Percentiles rank a stretch among this genome's conserved stretches.
Evolutionary conservation across 2,113 vertebrate species (phyloP).

Genomic region (Oryzias woworae): DNA sequence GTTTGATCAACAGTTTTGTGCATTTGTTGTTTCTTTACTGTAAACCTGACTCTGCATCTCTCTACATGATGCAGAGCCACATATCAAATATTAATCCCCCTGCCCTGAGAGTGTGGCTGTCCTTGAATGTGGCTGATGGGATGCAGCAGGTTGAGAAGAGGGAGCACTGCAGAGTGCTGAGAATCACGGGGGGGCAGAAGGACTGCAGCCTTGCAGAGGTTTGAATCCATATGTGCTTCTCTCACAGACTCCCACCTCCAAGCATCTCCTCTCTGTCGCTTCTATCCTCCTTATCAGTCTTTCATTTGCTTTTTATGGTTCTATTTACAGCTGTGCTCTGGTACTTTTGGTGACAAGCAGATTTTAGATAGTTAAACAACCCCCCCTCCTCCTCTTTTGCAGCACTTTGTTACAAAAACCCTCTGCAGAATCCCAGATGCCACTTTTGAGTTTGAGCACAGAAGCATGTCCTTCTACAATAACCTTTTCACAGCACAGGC

Average conservation of each 20-base stretch:
- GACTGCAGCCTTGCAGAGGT: constrained; percentile 25
- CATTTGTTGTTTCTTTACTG: constrained; percentile 20
- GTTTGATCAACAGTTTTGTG: neutral
- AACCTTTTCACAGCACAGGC: constrained; percentile 46
- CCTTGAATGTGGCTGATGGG: constrained; percentile 63
- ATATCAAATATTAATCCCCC: constrained; percentile 76
- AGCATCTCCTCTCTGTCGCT: neutral
- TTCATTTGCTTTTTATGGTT: neutral
- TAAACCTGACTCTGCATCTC: constrained; percentile 48
- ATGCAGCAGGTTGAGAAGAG: constrained; percentile 50
- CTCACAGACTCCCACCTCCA: neutral
- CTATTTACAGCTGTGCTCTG: neutral
- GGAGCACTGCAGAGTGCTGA: constrained; percentile 45
- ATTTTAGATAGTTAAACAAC: neutral
- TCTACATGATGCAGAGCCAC: constrained; percentile 56
- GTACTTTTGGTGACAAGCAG: neutral
- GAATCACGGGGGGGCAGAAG: constrained; percentile 23
- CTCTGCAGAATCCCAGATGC: too few relatives aligned
- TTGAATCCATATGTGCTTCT: constrained; percentile 25
- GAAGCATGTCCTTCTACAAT: neutral
- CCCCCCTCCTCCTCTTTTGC: neutral
- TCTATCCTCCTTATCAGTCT: too few relatives aligned
- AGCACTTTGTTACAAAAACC: constrained; percentile 11
- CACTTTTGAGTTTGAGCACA: too few relatives aligned
- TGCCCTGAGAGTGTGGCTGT: constrained; percentile 57